Evolutionary conservation across 2,888 invertebrate species (phyloP), one percentile per base, ranked within the genome.

Genomic region (Drosophila maculinotata): DNA sequence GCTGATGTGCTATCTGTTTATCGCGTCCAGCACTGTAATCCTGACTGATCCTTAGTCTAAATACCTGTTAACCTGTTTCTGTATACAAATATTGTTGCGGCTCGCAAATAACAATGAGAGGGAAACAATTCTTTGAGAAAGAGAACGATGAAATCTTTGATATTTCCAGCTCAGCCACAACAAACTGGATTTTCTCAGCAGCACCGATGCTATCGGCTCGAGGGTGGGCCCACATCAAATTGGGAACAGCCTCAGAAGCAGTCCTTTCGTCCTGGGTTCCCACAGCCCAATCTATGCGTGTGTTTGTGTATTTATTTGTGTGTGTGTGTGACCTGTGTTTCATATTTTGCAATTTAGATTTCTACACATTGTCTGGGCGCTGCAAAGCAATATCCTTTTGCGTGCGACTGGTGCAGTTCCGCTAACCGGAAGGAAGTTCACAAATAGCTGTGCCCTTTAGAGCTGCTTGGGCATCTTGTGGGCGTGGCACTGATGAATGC

Each of bases 271-370:
- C 17, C 51, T 51, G n/a, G 65, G 79, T 79, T 80, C 79, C 74
- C 79, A 83, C 75, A 75, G 64, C 48, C 44, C 39, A 28, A 15
- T 36, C 14, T n/a, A 7, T 30, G 28, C 23, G 20, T 68, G 8
- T 60, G 15, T 25, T 35, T 10, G 17, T 54, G 44, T 20, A n/a
- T n/a, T n/a, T n/a, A n/a, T n/a, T n/a, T 36, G 15, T 52, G 36
- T 45, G 23, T 56, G 54, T 59, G 17, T 47, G 33, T 48, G 28
- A 28, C 9, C 17, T 25, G 47, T 78, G 79, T 67, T 80, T 57
- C 75, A 82, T 71, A 85, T 83, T 85, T 82, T 82, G 88, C 88
- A 83, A 87, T 85, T 83, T 82, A 82, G 79, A 87, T 83, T 83
- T 82, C 65, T 76, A 68, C 62, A 60, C 69, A 66, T 67, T 69